Evolutionary conservation across 2,888 invertebrate genomes (phyloP), one percentile per base, ranked within the genome.

Genomic region (Leptopilina drosophilae): DNA sequence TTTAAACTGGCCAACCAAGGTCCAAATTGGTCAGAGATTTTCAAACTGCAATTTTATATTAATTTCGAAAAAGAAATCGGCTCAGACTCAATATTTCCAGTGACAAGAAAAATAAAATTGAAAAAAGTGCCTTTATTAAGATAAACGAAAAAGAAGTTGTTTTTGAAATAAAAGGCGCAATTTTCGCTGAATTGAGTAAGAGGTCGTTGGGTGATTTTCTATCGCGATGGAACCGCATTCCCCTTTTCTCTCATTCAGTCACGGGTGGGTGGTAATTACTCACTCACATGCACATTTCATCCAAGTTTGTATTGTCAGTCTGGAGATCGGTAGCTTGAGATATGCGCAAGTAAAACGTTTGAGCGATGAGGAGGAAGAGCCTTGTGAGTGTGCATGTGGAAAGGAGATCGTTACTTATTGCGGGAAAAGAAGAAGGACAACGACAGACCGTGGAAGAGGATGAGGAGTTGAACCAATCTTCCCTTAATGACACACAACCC

Each of bases 271-370:
- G 87, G 59, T 15, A 59, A 6, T 59, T 59, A 78, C 80, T 65
- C 69, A 78, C 77, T 65, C 46, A 59, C 26, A 73, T 73, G 53
- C 33, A 73, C 73, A 73, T 53, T 42, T 69, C 65, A 26, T 26
- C 42, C 14, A 26, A 33, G 40, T 33, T 26, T 64, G 26, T 49
- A 33, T 56, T 56, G 33, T 33, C n/a, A 53, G 69, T 69, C 79
- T 78, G 82, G 80, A 79, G 85, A 85, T 86, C 83, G 67, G 81
- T 81, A 80, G 81, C 80, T 49, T 82, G 80, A 82, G 85, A 85
- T 86, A 86, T 82, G 85, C 85, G 11, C 42, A 82, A 78, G 79
- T 69, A 69, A 69, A 69, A 69, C 20, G 78, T 78, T 33, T 62
- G 14, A 49, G n/a, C 40, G 20, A 20, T 15, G 59, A 67, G 62